Conservation (phyloP, 1,140 invertebrate genomes). For the Calliphora vicina region DNA sequence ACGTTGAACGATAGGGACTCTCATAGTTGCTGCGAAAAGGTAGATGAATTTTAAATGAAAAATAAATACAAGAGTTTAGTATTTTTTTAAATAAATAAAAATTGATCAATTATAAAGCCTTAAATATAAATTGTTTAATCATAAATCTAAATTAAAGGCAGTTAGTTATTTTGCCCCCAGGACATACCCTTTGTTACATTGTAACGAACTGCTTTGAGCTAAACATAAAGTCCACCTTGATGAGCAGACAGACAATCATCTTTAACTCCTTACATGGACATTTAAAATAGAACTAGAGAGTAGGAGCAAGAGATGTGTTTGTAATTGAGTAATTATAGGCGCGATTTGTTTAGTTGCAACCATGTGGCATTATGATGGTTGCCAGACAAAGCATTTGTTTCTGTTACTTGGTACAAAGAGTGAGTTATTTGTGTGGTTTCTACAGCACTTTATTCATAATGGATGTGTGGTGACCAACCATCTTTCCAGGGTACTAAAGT, state of each 20-base stretch:
- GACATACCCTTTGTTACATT: background rate
- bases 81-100: background rate
- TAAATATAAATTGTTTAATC: slow-evolving; percentile 62
- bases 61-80: background rate
- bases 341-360: slow-evolving; percentile 8
- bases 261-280: background rate
- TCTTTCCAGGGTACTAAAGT: background rate
- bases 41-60: too few species aligned
- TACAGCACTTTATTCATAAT: background rate
- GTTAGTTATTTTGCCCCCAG: background rate
- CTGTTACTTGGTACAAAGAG: background rate
- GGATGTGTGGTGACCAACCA: background rate
- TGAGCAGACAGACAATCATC: background rate
- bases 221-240: background rate
- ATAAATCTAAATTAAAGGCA: slow-evolving; percentile 54
- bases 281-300: background rate
- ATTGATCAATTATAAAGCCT: slow-evolving; percentile 59
- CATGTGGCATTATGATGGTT: background rate
- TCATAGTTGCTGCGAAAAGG: slow-evolving; percentile 59
- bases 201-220: slow-evolving; percentile 1
- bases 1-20: slow-evolving; percentile 65
- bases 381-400: background rate
- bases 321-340: slow-evolving; percentile 27
- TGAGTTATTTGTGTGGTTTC: slow-evolving; percentile 20
- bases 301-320: background rate